Conservation (phyloP, 2,888 invertebrate genomes). For the Drosophila barbarae region DNA sequence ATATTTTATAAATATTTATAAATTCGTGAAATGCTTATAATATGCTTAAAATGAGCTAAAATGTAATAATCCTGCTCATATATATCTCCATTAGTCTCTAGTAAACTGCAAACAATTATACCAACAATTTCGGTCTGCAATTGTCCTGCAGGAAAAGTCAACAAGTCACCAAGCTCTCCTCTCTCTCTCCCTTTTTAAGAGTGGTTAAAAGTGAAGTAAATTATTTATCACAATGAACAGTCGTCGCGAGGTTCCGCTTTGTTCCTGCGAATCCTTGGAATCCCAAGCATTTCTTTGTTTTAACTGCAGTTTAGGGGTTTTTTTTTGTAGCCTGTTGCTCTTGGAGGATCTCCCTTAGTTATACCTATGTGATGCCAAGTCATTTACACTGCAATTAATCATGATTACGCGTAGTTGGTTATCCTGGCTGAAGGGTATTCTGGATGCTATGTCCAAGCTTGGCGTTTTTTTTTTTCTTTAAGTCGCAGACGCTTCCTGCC, state of each 20-base stretch:
- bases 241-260: slow-evolving; percentile 2
- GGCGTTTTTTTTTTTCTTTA: slow-evolving; percentile 42
- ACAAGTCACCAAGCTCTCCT: slow-evolving; percentile 1
- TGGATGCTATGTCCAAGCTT: neutral
- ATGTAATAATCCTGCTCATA: neutral
- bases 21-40: no score
- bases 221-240: slow-evolving; percentile 63
- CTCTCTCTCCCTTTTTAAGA: slow-evolving; percentile 25
- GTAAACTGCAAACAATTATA: neutral
- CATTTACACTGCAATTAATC: slow-evolving; percentile 79
- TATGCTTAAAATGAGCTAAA: neutral
- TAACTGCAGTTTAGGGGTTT: slow-evolving; percentile 13
- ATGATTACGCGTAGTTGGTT: slow-evolving; percentile 70
- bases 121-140: neutral
- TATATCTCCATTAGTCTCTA: neutral
- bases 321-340: slow-evolving; percentile 22
- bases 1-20: no score
- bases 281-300: slow-evolving; percentile 33
- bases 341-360: neutral
- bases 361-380: slow-evolving; percentile 46
- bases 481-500: slow-evolving; percentile 29
- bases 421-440: slow-evolving; percentile 1
- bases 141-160: neutral
- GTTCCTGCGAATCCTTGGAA: neutral
- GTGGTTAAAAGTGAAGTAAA: slow-evolving; percentile 64